Evolutionary conservation across 1,140 invertebrate genomes (phyloP).

Genomic region (Monomorium pharaonis): DNA sequence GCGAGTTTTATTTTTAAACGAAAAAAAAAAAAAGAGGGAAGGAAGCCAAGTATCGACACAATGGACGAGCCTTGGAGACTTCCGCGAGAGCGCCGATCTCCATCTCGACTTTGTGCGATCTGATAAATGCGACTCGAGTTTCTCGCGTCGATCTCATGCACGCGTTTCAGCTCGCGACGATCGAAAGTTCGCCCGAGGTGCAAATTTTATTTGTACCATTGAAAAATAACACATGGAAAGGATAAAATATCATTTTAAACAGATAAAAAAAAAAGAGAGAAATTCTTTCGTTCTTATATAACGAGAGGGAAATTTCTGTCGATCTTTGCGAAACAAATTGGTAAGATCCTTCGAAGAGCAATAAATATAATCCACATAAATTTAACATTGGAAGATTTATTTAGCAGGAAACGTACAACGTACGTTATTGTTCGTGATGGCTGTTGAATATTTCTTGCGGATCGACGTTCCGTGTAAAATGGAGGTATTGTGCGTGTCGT

Average conservation of each 20-base stretch:
- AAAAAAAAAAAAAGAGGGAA: conserved; percentile 57
- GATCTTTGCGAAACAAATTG: not conserved
- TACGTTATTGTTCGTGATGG: not conserved
- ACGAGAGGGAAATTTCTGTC: not conserved
- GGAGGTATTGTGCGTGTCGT: not conserved
- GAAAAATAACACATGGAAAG: not conserved
- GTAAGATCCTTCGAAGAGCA: not conserved
- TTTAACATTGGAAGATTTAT: not conserved
- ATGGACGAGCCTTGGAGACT: conserved; percentile 67
- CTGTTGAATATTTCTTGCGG: not conserved
- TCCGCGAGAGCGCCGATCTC: conserved; percentile 47
- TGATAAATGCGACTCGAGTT: conserved; percentile 27
- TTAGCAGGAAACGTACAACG: not conserved
- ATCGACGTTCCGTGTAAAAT: not conserved
- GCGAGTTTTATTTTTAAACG: conserved; percentile 65
- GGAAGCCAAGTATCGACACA: conserved; percentile 64
- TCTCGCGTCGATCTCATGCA: not conserved
- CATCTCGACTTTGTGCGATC: conserved; percentile 13
- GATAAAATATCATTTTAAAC: not conserved
- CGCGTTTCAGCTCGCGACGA: not conserved
- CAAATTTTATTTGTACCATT: not conserved
- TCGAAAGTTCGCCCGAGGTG: not conserved
- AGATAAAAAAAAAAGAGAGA: not conserved
- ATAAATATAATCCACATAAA: not conserved
- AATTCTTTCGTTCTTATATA: not conserved